A percentile compares a stretch with the other conserved stretches of the same genome.
These are phyloP conservation scores for Leptestheria dahalacensis DNA, from an alignment of 1,140 invertebrate genomes.

Conservation along the genomic window DNA sequence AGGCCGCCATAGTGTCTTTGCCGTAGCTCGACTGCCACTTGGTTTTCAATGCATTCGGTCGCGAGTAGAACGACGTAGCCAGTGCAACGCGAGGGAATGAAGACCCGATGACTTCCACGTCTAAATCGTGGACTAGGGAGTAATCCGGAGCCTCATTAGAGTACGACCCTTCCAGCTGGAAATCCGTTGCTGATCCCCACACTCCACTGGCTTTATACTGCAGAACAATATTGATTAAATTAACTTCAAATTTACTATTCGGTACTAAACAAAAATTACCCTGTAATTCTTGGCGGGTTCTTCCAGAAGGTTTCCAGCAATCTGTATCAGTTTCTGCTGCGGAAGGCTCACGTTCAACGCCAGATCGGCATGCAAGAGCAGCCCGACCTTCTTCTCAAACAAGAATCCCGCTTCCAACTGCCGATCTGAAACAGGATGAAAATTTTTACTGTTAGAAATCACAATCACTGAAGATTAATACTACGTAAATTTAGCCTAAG, in stretches of 20 bases:
- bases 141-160: neutral
- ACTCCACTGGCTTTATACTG: neutral
- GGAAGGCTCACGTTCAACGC: neutral
- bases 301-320: neutral
- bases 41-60: neutral
- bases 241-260: neutral
- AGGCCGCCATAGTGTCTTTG: slow-evolving; percentile 1
- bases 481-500: neutral
- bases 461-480: neutral
- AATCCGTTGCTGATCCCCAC: slow-evolving; percentile 6
- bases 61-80: neutral
- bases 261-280: neutral
- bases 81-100: neutral
- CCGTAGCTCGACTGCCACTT: slow-evolving; percentile 8
- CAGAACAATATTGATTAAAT: neutral
- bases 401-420: neutral
- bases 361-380: neutral
- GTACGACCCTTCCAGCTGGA: neutral
- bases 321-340: neutral
- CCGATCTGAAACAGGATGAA: neutral
- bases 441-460: too few relatives aligned
- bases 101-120: neutral
- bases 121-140: neutral
- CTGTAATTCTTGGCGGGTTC: neutral
- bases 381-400: neutral